phyloP scores from a whole-genome alignment of 2,113 vertebrate species.

The Terrapene triunguis region DNA sequence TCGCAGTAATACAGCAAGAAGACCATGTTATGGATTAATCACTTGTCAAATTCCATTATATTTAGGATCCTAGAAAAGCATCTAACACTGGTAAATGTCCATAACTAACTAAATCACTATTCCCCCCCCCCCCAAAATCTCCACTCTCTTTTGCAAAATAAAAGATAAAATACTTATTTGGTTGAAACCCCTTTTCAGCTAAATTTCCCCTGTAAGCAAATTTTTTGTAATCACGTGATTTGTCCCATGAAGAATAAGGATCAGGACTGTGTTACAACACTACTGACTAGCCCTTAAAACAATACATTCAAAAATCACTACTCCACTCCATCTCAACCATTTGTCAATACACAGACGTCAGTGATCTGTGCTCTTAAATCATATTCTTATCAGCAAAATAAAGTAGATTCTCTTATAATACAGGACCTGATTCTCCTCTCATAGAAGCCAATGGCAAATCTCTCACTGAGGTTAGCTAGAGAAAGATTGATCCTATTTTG shows the following conservation, averaged over 20 bases:
- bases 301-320: background rate
- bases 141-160: accelerated
- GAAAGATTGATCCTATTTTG: background rate
- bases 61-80: conserved; percentile 1
- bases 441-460: background rate
- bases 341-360: background rate
- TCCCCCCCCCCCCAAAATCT: background rate
- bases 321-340: background rate
- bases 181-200: conserved; percentile 1
- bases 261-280: background rate
- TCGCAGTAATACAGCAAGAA: background rate
- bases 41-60: background rate
- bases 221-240: background rate
- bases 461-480: background rate
- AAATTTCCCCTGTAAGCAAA: background rate
- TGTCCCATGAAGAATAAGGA: background rate
- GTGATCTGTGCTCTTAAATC: background rate
- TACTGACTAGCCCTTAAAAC: background rate
- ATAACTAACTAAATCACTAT: background rate
- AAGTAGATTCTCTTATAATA: background rate
- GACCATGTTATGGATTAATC: background rate
- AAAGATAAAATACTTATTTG: background rate
- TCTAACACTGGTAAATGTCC: background rate
- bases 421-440: background rate
- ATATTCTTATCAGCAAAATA: background rate